Conservation (phyloP, 1,140 invertebrate genomes). For the Penaeus chinensis region DNA sequence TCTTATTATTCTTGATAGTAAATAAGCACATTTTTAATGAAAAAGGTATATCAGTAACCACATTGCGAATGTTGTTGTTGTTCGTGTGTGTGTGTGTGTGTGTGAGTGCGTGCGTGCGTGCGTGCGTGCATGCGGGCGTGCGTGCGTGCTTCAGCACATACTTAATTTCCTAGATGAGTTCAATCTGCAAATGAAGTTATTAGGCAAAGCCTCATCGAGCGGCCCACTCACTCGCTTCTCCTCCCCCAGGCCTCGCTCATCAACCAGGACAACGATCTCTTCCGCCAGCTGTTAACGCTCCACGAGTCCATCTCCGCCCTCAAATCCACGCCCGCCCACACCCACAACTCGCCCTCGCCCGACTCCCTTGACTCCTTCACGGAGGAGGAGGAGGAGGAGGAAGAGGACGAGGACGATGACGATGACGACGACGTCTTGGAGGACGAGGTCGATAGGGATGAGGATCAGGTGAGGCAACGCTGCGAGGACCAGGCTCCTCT, state of each 20-base stretch:
- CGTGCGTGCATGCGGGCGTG: neutral
- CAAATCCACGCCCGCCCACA: slow-evolving; percentile 24
- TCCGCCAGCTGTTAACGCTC: slow-evolving; percentile 65
- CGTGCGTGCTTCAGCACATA: too few relatives aligned
- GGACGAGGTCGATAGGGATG: neutral
- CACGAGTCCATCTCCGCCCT: slow-evolving; percentile 66
- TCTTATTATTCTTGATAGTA: too few relatives aligned
- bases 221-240: neutral
- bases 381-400: slow-evolving; percentile 46
- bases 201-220: neutral
- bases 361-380: slow-evolving; percentile 46
- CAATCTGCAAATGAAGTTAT: neutral
- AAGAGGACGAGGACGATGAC: slow-evolving; percentile 38
- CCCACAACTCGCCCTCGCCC: slow-evolving; percentile 23
- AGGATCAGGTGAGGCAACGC: neutral
- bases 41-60: neutral
- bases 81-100: neutral
- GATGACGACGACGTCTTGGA: slow-evolving; percentile 36
- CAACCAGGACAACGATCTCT: slow-evolving; percentile 66
- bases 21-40: neutral
- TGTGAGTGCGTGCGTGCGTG: too few relatives aligned
- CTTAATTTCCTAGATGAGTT: too few relatives aligned
- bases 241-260: slow-evolving; percentile 65
- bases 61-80: too few relatives aligned
- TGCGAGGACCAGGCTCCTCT: too few relatives aligned